Evolutionary conservation across 2,797 vertebrate genomes (phyloP), one percentile per base, ranked within the genome.

Genomic region (Nothura maculosa): DNA sequence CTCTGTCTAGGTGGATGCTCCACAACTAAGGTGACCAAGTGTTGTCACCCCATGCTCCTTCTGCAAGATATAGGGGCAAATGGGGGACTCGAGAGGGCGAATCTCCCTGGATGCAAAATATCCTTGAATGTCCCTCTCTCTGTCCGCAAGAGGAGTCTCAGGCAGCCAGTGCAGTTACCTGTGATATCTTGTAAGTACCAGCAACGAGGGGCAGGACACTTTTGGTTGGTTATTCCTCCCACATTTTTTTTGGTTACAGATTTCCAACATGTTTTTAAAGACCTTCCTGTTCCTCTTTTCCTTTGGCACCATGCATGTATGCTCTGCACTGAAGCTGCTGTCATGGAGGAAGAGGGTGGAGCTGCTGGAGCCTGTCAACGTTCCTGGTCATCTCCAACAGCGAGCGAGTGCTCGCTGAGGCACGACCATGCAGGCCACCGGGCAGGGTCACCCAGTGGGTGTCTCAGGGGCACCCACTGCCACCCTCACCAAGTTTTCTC

Each of bases 381-480:
- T 10, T 48, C 47, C 47, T 38, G 38, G 38, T 28, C 27, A 21
- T 9, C 50, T 17, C 27, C 6, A 9, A 17, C 27, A 28, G 50
- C 28, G 27, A 69, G 28, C 2, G 1, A 62, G 38, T 8, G 24
- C 24, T 81, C 61, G 30, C 10, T 0, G 0, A 17, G 24, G 5
- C 55, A 20, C 0, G 1, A 48, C 43, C 25, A 25, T 10, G 43
- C 42, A 62, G 15, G 57, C 48, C 7, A 18, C 18, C 1, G 1
- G 36, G n/a, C 4, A 2, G 47, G 12, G 20, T 63, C 38, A 84
- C 22, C 38, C 38, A 38, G 10, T 38, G 38, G 38, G 38, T 38
- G 38, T 52, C 52, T 67, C 36, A 34, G 0, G 2, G 57, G 45
- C 45, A 85, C 32, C 11, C 47, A 15, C 0, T 0, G 52, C 79